Evolutionary conservation across 1,140 invertebrate genomes (phyloP).

Genomic region (Chlorops oryzae): DNA sequence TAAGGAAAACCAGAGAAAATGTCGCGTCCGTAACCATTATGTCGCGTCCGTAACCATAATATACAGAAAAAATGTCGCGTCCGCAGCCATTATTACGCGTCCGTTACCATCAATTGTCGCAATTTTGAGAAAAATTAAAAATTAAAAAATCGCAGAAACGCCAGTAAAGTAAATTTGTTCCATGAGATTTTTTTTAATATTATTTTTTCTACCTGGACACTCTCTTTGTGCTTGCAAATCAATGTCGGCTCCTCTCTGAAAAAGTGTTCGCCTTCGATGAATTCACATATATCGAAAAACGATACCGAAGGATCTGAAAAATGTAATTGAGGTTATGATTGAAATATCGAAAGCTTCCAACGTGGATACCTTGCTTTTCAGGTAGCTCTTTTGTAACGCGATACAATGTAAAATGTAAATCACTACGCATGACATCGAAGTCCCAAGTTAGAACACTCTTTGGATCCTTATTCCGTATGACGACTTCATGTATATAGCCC

Average conservation of each 20-base stretch:
- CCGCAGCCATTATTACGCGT: too few species aligned
- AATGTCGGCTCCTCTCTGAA: constrained; percentile 72
- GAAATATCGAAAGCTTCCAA: not conserved
- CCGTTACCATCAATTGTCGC: too few species aligned
- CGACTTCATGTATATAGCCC: constrained; percentile 73
- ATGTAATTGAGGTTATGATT: not conserved
- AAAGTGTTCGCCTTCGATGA: constrained; percentile 75
- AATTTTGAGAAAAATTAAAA: too few species aligned
- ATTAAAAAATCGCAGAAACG: too few species aligned
- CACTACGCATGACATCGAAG: constrained; percentile 89
- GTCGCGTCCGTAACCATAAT: too few species aligned
- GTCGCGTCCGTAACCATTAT: too few species aligned
- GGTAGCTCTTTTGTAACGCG: constrained; percentile 55
- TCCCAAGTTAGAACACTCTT: constrained; percentile 94
- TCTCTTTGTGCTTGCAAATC: constrained; percentile 87
- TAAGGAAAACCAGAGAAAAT: too few species aligned
- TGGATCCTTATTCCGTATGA: constrained; percentile 74
- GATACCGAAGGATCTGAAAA: constrained; percentile 44
- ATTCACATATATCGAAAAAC: constrained; percentile 61
- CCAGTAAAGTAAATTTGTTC: too few species aligned
- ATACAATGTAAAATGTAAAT: constrained; percentile 82
- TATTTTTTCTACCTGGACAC: constrained; percentile 84
- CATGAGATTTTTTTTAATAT: too few species aligned
- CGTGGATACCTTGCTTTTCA: constrained; percentile 31
- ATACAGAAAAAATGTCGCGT: too few species aligned